These are phyloP conservation scores for Hydropotes inermis DNA, from an alignment of 2,113 vertebrate genomes.

Conservation along the genomic window DNA sequence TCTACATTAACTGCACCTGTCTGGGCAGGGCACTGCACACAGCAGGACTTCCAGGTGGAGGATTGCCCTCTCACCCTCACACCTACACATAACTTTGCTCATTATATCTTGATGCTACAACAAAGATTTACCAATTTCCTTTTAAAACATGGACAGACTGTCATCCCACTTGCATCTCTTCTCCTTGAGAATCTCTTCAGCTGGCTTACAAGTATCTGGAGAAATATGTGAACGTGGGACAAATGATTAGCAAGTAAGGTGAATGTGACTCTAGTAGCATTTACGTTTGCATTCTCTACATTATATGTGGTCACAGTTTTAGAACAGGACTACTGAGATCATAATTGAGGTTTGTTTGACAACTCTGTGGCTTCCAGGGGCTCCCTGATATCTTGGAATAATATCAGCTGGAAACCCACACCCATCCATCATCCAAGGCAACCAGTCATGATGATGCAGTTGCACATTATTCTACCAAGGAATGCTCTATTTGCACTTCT, in stretches of 20 bases:
- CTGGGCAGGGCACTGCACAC: background rate
- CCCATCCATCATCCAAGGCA: background rate
- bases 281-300: background rate
- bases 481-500: background rate
- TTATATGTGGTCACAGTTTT: background rate
- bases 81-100: background rate
- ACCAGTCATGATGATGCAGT: background rate
- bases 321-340: background rate
- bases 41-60: background rate
- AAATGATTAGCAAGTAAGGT: background rate
- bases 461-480: background rate
- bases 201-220: background rate
- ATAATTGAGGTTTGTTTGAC: background rate
- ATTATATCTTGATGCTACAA: background rate
- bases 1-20: background rate
- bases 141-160: background rate
- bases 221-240: background rate
- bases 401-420: background rate
- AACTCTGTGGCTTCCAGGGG: background rate
- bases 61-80: background rate
- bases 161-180: background rate
- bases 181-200: background rate
- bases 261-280: background rate
- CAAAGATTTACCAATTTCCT: background rate
- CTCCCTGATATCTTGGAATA: background rate